phyloP scores from a whole-genome alignment of 2,113 vertebrate species.

The Cyprinodon tularosa region DNA sequence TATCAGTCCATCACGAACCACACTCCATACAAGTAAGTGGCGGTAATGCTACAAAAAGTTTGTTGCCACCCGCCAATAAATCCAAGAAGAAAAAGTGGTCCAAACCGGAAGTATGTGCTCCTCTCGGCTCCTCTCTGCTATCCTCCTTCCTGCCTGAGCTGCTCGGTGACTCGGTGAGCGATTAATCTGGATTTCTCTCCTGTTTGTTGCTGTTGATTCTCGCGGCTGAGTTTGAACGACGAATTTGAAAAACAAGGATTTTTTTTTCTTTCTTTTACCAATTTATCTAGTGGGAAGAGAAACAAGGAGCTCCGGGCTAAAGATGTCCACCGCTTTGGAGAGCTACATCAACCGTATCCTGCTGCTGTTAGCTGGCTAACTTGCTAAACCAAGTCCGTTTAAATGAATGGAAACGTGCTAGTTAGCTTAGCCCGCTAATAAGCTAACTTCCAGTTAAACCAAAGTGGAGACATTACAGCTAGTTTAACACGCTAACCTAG shows the following conservation, averaged over 20 bases:
- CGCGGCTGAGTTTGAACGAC: neutral
- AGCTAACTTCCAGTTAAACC: neutral
- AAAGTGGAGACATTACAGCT: conserved; percentile 35
- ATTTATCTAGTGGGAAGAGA: neutral
- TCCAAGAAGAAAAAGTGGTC: too few species aligned
- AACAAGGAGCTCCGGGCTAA: conserved; percentile 15
- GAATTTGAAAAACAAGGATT: neutral
- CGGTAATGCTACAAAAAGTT: too few species aligned
- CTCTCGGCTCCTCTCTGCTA: conserved; percentile 10
- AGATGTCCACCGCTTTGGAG: conserved; percentile 83
- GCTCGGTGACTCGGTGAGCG: neutral
- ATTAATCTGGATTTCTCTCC: conserved; percentile 19
- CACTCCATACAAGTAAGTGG: too few species aligned
- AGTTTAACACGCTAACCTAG: conserved; percentile 11
- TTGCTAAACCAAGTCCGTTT: conserved; percentile 19
- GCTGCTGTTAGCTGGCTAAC: conserved; percentile 28
- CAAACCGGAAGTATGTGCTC: neutral
- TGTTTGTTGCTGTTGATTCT: conserved; percentile 7
- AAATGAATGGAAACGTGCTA: conserved; percentile 36
- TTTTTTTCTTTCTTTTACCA: neutral
- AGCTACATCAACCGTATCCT: conserved; percentile 86
- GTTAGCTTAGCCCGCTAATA: conserved; percentile 36
- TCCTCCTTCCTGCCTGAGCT: neutral
- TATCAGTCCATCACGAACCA: too few species aligned
- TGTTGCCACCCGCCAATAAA: too few species aligned